Evolutionary conservation across 2,888 invertebrate genomes (phyloP), one percentile per base, ranked within the genome.

Genomic region (Hylaea fasciaria): DNA sequence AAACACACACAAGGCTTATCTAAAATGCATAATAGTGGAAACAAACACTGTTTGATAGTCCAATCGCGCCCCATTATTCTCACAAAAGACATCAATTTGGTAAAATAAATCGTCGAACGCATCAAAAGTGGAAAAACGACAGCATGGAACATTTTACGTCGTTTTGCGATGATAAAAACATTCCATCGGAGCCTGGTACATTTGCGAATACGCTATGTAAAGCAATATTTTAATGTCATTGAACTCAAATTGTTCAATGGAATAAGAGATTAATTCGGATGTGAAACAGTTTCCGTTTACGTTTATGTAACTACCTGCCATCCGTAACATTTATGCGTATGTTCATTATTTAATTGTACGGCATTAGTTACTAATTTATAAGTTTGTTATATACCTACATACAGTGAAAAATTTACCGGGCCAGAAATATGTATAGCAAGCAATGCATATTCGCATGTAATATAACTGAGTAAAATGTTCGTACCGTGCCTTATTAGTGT

Each of bases 81-180:
- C 41, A 50, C 47, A 66, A 57, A 69, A 64, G 55, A 69, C 55
- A 65, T 64, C 62, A 64, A 65, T 63, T 59, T 39, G 43, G 62
- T 45, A 51, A 64, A 45, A 64, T 60, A 62, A 66, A 69, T 66
- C 48, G 63, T 48, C 22, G 57, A 48, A 48, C 41, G 58, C 59
- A 65, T 66, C 64, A 64, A 65, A 65, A 67, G 64, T 65, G 53
- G 54, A 52, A 63, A 64, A 53, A 54, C 58, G 50, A 58, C 41
- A 54, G 51, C 47, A 50, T n/a, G 47, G 52, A 59, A 63, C 52
- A 60, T 65, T 65, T 66, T 59, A 61, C 55, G 62, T 57, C 54
- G 57, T 56, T 60, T 61, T 48, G 59, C 55, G 63, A 57, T 55
- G 49, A 54, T 52, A 58, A 63, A 61, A 56, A 37, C 47, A 40